Base-by-base conservation (phyloP, 2,888 invertebrate genomes). In the Nymphalis c-album region DNA sequence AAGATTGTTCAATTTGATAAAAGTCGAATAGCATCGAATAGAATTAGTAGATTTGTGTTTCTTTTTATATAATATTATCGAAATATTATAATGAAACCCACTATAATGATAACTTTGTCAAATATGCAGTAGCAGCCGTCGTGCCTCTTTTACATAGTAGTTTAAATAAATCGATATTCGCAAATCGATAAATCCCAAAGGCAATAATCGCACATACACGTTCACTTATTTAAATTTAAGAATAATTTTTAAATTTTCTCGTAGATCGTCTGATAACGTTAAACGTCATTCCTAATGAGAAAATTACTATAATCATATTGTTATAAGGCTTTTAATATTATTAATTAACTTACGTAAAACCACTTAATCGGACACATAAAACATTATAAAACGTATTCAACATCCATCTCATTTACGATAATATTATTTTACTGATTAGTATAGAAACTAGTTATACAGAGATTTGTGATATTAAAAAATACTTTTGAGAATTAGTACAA, bases 401-500 rank as follows among this genome's bases (percentile, higher is more conserved):
- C 81, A 85, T 83, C 81, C 83, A 85, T 79, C 77, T 78, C 83
- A 82, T 84, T 80, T 80, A 81, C 73, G 74, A 79, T 81, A 79
- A 79, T 75, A 78, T 81, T 80, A 63, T 71, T 68, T 70, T 60
- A 80, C 80, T 76, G 80, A 80, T 79, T 88, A 88, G 86, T 83
- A 82, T 85, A 88, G 87, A 79, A 69, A 76, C 83, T 91, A 90
- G 87, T 84, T 79, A 84, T 87, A 91, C 87, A 87, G 86, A 87
- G 86, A 90, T 88, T 90, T 91, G 91, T 91, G 92, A 91, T 91
- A 91, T 90, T 91, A 91, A 86, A 86, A 57, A 81, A 86, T 88
- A 91, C 86, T 85, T 83, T 84, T 83, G 86, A 87, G 80, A 84
- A 84, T 85, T 91, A 90, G 87, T 86, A 87, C 88, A 86, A 87